These are phyloP conservation scores for Nothoprocta perdicaria DNA, from an alignment of 2,113 vertebrate genomes.

Conservation along the genomic window DNA sequence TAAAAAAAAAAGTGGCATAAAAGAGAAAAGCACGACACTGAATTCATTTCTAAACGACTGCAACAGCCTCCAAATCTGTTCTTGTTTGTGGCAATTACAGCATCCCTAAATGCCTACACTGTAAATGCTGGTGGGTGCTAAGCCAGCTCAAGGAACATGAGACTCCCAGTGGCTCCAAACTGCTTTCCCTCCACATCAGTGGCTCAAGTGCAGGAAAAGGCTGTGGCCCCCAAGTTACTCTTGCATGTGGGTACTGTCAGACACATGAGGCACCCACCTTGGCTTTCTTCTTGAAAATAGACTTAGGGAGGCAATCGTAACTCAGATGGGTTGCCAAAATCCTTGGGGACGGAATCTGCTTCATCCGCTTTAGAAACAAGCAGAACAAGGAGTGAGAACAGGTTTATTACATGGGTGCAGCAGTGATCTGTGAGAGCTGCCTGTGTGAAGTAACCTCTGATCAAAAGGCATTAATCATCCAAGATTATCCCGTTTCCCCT, in stretches of 20 bases:
- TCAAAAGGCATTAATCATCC: slow-evolving; percentile 23
- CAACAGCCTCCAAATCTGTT: neutral
- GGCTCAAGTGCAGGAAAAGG: neutral
- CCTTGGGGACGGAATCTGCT: slow-evolving; percentile 69
- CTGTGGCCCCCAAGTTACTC: neutral
- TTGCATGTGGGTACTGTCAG: neutral
- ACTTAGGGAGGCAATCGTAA: slow-evolving; percentile 62
- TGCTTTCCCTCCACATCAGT: neutral
- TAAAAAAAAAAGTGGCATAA: neutral
- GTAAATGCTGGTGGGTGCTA: neutral
- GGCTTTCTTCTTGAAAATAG: slow-evolving; percentile 68
- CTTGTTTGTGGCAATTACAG: neutral
- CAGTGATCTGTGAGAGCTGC: too few species aligned
- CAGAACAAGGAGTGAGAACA: neutral
- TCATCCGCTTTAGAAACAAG: slow-evolving; percentile 74
- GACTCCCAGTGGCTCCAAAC: neutral
- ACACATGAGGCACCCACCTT: slow-evolving; percentile 13
- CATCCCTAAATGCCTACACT: neutral
- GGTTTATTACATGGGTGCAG: neutral
- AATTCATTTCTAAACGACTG: neutral
- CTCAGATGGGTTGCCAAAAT: slow-evolving; percentile 73
- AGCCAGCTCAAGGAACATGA: neutral
- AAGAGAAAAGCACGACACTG: neutral
- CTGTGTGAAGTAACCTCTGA: neutral
- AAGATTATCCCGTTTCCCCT: neutral